Evolutionary conservation across 2,888 invertebrate species (phyloP), one percentile per base, ranked within the genome.

Genomic region (Drosophila kanekoi): DNA sequence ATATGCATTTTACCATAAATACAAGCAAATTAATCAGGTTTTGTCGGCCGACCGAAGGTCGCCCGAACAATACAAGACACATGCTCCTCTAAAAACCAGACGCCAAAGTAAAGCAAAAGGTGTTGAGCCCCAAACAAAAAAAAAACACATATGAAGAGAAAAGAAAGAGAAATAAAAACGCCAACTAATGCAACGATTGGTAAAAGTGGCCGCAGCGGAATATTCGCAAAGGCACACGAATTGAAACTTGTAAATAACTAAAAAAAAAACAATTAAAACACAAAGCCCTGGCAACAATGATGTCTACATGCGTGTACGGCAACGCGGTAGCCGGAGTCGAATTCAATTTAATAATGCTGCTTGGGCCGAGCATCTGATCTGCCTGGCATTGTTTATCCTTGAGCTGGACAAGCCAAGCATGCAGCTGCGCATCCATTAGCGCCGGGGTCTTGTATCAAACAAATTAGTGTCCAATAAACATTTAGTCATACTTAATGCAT

Each of bases 11-110:
- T 81, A 72, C 68, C 70, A 76, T 71, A 65, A 75, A 72, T 65
- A 65, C 64, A 68, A 86, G 67, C 66, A 64, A 79, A 64, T 69
- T 81, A 75, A 79, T 78, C 85, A 81, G 81, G 72, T 76, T 79
- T 79, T 53, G 64, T 63, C 58, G 16, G 51, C 60, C 48, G 49
- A 14, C 49, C 38, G 77, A 76, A 78, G 78, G 74, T 76, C 78
- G 57, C 11, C 56, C 37, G 49, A 51, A 75, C 60, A 60, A 72
- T 64, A 45, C 33, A 47, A 33, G 20, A 43, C 40, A 44, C 66
- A 37, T 60, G 52, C 45, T 56, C 45, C 58, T 53, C 28, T 28
- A 8, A 48, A 70, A 54, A 57, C 63, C 70, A 64, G 75, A 69
- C 49, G 18, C 64, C 47, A 52, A 53, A 48, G 49, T 61, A 62